Base-by-base conservation (phyloP, 2,888 invertebrate species). In the Glomeris marginata region DNA sequence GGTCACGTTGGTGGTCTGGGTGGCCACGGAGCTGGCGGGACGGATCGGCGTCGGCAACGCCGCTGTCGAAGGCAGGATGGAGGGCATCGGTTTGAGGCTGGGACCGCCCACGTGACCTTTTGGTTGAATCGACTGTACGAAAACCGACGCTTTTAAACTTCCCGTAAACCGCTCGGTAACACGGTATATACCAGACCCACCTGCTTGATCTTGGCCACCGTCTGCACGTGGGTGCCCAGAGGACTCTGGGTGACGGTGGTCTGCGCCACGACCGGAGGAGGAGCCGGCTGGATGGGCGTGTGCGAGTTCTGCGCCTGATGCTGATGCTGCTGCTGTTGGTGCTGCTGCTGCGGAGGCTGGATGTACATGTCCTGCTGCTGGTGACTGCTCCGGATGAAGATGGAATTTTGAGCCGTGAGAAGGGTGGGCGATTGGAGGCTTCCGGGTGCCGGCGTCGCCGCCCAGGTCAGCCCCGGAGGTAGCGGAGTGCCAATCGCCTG, bases 361-460 rank as follows among this genome's bases (percentile, higher is more conserved):
- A 88, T 85, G 63, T 84, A 87, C 83, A 90, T 63, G 63, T 86
- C 86, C 1, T 80, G 77, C 62, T 84, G 86, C 62, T 84, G 86
- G 1, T 58, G 59, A 28, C 81, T 74, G 18, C 84, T 83, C 38
- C 87, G 70, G 57, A 88, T 86, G 65, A 83, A 81, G 60, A 87
- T 85, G 6, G 81, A 83, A 69, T 84, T 85, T 15, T 79, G 81
- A 0, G 81, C 76, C 1, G 71, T 68, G 11, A 83, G 70, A 4
- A 84, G 67, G 0, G 81, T 73, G 35, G 77, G 75, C 0, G 81
- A 78, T 58, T 78, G 84, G 21, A 61, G 54, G 0, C 72, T 67
- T 36, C 57, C 57, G 3, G 56, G 53, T 8, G 28, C 28, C 16
- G 40, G 21, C 18, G 62, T 61, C n/a, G 64, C 59, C 0, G 84